These are phyloP conservation scores for Rhinichthys klamathensis DNA, from an alignment of 2,113 vertebrate species.

Conservation along the genomic window DNA sequence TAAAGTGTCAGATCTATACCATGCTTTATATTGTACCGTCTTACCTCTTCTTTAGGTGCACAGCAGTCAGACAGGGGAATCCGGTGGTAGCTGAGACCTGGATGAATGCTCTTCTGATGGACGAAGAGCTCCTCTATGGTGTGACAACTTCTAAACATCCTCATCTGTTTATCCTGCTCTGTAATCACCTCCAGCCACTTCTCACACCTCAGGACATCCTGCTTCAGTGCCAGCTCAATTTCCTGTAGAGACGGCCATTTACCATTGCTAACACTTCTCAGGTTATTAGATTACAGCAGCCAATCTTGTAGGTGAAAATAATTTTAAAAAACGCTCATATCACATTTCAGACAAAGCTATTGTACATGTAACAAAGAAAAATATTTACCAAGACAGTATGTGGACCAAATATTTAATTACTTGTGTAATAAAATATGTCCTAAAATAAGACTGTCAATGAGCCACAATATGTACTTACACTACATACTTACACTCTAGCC, in stretches of 20 bases:
- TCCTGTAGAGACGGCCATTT: slow-evolving; percentile 65
- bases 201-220: slow-evolving; percentile 72
- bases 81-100: slow-evolving; percentile 78
- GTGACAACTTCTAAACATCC: slow-evolving; percentile 81
- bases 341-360: neutral
- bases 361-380: neutral
- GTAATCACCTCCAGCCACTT: slow-evolving; percentile 75
- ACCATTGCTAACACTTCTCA: neutral
- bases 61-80: slow-evolving; percentile 81
- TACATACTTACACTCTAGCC: neutral
- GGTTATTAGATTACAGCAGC: neutral
- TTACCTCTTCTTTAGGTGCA: slow-evolving; percentile 80
- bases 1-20: neutral
- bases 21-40: neutral
- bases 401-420: neutral
- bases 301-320: neutral
- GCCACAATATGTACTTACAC: neutral
- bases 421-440: neutral
- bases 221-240: slow-evolving; percentile 78
- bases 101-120: slow-evolving; percentile 73
- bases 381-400: neutral
- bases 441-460: neutral
- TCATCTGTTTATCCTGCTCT: slow-evolving; percentile 79
- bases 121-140: slow-evolving; percentile 81
- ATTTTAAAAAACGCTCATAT: too few relatives aligned